phyloP scores from a whole-genome alignment of 1,140 invertebrate genomes.

The Diorhabda sublineata region DNA sequence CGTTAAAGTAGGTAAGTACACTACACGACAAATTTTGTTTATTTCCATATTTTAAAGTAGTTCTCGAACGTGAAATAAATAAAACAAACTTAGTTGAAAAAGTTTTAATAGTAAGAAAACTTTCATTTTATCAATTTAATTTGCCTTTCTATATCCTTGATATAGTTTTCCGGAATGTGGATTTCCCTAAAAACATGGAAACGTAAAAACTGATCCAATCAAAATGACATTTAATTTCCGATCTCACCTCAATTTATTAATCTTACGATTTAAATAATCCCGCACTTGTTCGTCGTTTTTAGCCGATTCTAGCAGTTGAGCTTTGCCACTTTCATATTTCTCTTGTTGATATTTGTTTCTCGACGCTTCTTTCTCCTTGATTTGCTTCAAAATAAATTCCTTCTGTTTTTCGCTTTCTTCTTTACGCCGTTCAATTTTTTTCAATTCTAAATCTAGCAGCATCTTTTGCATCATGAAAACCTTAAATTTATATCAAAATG shows the following conservation, averaged over 20 bases:
- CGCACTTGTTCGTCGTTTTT: constrained; percentile 53
- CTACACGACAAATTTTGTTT: no score
- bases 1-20: no score
- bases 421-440: constrained; percentile 49
- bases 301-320: constrained; percentile 55
- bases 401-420: constrained; percentile 49
- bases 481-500: constrained; percentile 19
- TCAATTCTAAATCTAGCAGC: constrained; percentile 47
- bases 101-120: no score
- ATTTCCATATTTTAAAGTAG: no score
- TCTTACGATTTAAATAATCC: constrained; percentile 57
- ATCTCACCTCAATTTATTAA: constrained; percentile 51
- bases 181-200: constrained; percentile 22
- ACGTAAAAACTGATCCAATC: not conserved
- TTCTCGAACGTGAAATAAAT: no score
- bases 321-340: constrained; percentile 61
- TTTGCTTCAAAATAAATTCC: constrained; percentile 56
- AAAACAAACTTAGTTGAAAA: no score
- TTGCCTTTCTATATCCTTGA: constrained; percentile 34
- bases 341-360: constrained; percentile 57
- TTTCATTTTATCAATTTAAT: constrained; percentile 18
- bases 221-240: not conserved
- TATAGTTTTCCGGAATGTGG: constrained; percentile 31
- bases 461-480: constrained; percentile 40
- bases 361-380: constrained; percentile 64